A percentile compares a stretch with the other conserved stretches of the same genome.
These are phyloP conservation scores for Phrixothrix hirtus DNA, from an alignment of 2,888 invertebrate genomes.

Conservation along the genomic window DNA sequence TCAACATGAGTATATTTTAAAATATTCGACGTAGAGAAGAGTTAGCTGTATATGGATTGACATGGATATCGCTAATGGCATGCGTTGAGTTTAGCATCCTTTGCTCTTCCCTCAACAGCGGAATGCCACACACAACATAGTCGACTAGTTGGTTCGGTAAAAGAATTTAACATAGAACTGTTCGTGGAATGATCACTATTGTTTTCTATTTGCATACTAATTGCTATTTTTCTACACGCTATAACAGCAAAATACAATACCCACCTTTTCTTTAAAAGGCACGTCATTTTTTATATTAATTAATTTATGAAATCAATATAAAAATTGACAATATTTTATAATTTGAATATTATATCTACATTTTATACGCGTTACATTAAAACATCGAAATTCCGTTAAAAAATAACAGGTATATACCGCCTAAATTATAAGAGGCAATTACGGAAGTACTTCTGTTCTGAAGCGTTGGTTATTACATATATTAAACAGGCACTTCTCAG, in stretches of 20 bases:
- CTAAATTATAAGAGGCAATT: too few species aligned
- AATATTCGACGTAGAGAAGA: conserved; percentile 14
- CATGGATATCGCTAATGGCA: conserved; percentile 30
- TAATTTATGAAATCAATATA: too few species aligned
- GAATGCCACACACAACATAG: conserved; percentile 30
- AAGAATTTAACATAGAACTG: conserved; percentile 29
- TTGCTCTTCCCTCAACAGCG: conserved; percentile 23
- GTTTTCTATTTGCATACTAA: conserved; percentile 30
- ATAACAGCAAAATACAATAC: too few species aligned
- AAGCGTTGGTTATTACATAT: conserved; percentile 1
- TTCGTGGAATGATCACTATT: conserved; percentile 30
- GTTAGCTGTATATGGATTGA: conserved; percentile 28
- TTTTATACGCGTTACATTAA: too few species aligned
- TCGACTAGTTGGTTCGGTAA: conserved; percentile 13
- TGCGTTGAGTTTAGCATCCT: conserved; percentile 28
- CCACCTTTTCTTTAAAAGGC: too few species aligned
- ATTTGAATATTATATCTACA: too few species aligned
- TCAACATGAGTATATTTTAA: conserved; percentile 19
- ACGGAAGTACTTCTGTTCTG: too few species aligned
- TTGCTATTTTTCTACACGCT: conserved; percentile 25
- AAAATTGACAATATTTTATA: too few species aligned
- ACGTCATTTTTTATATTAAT: too few species aligned
- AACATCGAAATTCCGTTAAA: too few species aligned
- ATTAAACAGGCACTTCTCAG: not conserved
- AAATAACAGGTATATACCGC: too few species aligned